A percentile compares a stretch with the other conserved stretches of the same genome.
Conservation (phyloP, 92 coral and sea anemone genomes). For the Paramuricea clavata region DNA sequence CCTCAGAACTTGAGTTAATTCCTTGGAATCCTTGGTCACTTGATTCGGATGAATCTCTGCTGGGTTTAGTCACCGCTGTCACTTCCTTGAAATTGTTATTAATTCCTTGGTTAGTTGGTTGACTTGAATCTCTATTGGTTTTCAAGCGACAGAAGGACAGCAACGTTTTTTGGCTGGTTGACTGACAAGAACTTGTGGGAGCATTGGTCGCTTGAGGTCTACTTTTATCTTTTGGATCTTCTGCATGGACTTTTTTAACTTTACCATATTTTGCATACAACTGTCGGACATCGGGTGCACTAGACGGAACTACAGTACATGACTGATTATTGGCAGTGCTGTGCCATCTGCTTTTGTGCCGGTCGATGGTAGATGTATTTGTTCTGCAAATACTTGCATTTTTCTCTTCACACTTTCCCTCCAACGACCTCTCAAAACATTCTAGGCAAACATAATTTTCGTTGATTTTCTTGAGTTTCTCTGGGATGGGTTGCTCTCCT, state of each 20-base stretch:
- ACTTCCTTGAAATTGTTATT: not conserved
- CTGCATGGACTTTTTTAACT: conserved; percentile 2
- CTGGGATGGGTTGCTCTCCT: conserved; percentile 20
- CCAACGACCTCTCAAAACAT: conserved; percentile 18
- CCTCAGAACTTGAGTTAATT: conserved; percentile 22
- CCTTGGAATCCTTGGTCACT: conserved; percentile 6
- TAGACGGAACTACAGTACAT: conserved; percentile 36
- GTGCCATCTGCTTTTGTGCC: conserved; percentile 49
- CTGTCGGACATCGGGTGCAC: conserved; percentile 41
- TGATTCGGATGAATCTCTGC: not conserved
- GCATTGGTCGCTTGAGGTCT: conserved; percentile 25
- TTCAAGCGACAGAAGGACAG: conserved; percentile 39
- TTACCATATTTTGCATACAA: conserved; percentile 27
- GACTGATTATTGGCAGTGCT: conserved; percentile 24
- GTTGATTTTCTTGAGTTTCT: conserved; percentile 5
- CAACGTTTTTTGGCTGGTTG: conserved; percentile 50
- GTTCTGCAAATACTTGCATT: conserved; percentile 19
- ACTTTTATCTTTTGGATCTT: conserved; percentile 36
- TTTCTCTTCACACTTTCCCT: conserved; percentile 1
- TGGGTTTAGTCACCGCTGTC: conserved; percentile 3
- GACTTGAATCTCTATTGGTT: conserved; percentile 25
- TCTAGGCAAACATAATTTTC: conserved; percentile 25
- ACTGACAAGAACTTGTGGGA: conserved; percentile 41
- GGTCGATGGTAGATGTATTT: conserved; percentile 15
- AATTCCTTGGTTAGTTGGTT: conserved; percentile 31